phyloP scores from a whole-genome alignment of 1,140 invertebrate genomes.

The Drosophila lowei region DNA sequence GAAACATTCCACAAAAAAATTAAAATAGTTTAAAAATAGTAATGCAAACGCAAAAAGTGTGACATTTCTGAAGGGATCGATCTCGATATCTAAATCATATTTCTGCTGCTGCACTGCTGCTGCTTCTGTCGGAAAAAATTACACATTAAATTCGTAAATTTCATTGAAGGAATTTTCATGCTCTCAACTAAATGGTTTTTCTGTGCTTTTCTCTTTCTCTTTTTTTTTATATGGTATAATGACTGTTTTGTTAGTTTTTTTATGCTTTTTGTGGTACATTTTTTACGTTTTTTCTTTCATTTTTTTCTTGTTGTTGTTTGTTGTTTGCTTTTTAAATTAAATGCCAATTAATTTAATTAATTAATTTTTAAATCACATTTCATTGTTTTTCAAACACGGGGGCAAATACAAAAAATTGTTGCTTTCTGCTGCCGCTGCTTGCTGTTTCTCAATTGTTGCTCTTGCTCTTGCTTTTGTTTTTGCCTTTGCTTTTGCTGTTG shows the following conservation, averaged over 20 bases:
- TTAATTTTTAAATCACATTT: constrained; percentile 83
- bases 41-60: constrained; percentile 28
- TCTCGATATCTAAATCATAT: background rate
- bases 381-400: constrained; percentile 79
- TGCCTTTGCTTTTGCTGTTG: constrained; percentile 14
- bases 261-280: constrained; percentile 36
- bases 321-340: constrained; percentile 68
- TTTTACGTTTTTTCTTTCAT: constrained; percentile 33
- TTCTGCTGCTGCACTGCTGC: constrained; percentile 36
- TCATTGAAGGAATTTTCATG: constrained; percentile 78
- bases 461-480: constrained; percentile 28
- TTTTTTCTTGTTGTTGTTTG: constrained; percentile 35
- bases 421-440: constrained; percentile 61
- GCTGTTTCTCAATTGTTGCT: constrained; percentile 19
- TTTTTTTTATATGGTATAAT: constrained; percentile 70
- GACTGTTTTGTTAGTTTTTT: constrained; percentile 72
- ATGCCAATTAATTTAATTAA: constrained; percentile 82
- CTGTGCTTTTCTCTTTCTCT: background rate
- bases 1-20: constrained; percentile 61
- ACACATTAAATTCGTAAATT: constrained; percentile 80
- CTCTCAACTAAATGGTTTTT: constrained; percentile 60
- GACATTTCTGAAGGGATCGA: too few relatives aligned
- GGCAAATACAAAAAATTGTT: constrained; percentile 61
- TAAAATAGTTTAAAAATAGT: background rate
- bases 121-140: constrained; percentile 53